phyloP scores from a whole-genome alignment of 2,113 vertebrate genomes.

The Symphodus melops region DNA sequence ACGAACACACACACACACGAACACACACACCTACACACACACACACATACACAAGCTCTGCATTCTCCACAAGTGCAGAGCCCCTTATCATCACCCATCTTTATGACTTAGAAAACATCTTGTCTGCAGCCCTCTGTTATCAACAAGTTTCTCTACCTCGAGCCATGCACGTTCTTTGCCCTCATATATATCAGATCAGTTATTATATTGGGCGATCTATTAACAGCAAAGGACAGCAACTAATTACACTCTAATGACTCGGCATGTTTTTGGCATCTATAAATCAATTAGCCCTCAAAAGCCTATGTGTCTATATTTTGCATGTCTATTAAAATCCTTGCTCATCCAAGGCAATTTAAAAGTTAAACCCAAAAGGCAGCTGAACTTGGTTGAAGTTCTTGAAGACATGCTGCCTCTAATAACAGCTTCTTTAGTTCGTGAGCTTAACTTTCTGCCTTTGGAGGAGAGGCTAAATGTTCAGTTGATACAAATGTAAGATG shows the following conservation, averaged over 20 bases:
- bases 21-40: constrained; percentile 2
- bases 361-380: too few species aligned
- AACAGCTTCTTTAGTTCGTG: not conserved
- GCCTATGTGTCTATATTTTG: too few species aligned
- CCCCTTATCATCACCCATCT: constrained; percentile 22
- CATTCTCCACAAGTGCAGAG: not conserved
- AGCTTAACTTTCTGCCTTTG: not conserved
- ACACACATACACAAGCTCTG: too few species aligned
- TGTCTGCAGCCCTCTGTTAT: not conserved
- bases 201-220: not conserved
- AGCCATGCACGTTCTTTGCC: not conserved
- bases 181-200: not conserved
- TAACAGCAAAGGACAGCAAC: not conserved
- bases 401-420: too few species aligned
- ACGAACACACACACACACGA: not conserved
- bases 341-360: not conserved
- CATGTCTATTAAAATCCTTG: not conserved
- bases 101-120: constrained; percentile 6
- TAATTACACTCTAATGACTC: constrained; percentile 12
- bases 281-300: not conserved
- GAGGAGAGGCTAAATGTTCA: not conserved
- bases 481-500: too few species aligned
- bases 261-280: too few species aligned
- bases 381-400: too few species aligned
- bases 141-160: not conserved